Conservation (phyloP, 2,888 invertebrate species). For the Tinea trinotella region DNA sequence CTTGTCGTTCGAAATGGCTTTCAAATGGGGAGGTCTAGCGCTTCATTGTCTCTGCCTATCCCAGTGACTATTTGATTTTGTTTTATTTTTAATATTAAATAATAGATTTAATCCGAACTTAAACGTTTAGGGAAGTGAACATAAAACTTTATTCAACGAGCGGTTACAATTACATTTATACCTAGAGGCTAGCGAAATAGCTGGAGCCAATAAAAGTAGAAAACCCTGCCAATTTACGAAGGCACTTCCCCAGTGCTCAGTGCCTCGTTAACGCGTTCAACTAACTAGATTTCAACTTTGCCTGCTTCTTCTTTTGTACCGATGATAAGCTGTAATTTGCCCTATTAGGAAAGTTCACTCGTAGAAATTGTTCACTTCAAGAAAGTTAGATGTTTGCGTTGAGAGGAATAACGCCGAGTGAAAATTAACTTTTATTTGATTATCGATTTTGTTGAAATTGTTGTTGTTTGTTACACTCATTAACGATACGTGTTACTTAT, state of each 20-base stretch:
- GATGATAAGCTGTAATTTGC: constrained; percentile 15
- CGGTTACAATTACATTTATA: constrained; percentile 8
- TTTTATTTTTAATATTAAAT: neutral
- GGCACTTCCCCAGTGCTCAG: constrained; percentile 13
- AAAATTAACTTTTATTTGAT: constrained; percentile 7
- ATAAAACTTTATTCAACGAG: constrained; percentile 10
- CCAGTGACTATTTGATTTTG: no score
- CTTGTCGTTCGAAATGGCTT: no score
- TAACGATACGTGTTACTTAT: no score
- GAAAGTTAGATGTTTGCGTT: constrained; percentile 14
- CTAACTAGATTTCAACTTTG: constrained; percentile 12
- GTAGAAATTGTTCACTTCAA: constrained; percentile 10
- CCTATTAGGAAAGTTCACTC: constrained; percentile 14
- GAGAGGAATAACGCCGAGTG: neutral
- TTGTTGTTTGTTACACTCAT: neutral
- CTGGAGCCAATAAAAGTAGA: constrained; percentile 12
- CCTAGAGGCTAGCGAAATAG: constrained; percentile 7
- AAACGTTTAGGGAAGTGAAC: neutral
- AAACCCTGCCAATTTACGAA: constrained; percentile 13
- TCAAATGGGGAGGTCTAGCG: no score
- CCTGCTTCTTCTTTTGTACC: constrained; percentile 13
- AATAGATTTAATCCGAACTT: neutral
- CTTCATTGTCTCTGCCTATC: no score
- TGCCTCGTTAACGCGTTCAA: constrained; percentile 12
- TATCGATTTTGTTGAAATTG: neutral